phyloP scores from a whole-genome alignment of 2,888 invertebrate genomes.

The Caenorhabditis plicata region DNA sequence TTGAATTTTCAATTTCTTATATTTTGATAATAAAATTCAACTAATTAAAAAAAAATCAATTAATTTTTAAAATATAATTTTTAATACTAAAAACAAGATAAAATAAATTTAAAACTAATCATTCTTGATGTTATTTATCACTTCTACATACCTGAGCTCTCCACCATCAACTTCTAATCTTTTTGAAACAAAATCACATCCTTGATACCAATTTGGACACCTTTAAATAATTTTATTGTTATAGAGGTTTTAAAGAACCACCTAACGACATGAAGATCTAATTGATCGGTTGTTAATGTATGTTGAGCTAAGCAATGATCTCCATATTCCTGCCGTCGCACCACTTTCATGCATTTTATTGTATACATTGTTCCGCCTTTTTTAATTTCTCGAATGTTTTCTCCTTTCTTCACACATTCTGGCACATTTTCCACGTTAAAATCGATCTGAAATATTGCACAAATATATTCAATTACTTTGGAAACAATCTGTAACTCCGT shows the following conservation, averaged over 20 bases:
- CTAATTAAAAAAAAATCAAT: background rate
- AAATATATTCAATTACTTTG: too few species aligned
- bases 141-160: constrained; percentile 7
- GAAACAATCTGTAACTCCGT: too few species aligned
- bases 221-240: constrained; percentile 3
- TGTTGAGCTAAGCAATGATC: constrained; percentile 31
- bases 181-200: constrained; percentile 14
- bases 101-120: too few species aligned
- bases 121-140: too few species aligned
- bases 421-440: constrained; percentile 16
- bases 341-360: constrained; percentile 24
- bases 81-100: too few species aligned
- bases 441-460: constrained; percentile 20
- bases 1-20: too few species aligned
- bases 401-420: constrained; percentile 21
- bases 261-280: constrained; percentile 26
- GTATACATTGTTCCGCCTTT: constrained; percentile 28
- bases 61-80: too few species aligned
- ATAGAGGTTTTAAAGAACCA: background rate
- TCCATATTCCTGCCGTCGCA: constrained; percentile 16
- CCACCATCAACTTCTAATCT: constrained; percentile 7
- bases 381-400: constrained; percentile 29
- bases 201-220: constrained; percentile 38
- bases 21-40: background rate
- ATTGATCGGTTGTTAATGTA: constrained; percentile 18